phyloP scores from a whole-genome alignment of 30 jellyfish, hydroid and myxozoan species.

The Aurelia aurita region DNA sequence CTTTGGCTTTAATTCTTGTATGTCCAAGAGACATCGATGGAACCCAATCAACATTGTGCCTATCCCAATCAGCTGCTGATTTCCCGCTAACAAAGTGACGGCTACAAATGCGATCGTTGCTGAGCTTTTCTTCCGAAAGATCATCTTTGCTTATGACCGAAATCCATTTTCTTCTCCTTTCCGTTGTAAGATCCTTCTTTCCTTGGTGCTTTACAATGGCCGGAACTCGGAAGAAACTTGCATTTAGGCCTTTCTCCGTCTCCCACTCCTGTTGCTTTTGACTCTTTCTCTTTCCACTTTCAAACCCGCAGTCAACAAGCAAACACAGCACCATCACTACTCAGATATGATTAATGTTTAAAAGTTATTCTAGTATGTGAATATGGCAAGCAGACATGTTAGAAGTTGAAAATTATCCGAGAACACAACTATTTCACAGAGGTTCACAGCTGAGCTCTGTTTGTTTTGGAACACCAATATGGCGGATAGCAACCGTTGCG shows the following conservation, averaged over 20 bases:
- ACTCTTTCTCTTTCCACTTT: conserved; percentile 34
- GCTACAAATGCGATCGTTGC: conserved; percentile 36
- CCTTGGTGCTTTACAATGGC: conserved; percentile 16
- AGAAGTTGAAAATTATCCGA: conserved; percentile 2
- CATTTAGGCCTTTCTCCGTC: conserved; percentile 34
- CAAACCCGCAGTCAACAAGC: conserved; percentile 24
- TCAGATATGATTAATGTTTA: background rate
- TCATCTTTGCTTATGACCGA: conserved; percentile 27
- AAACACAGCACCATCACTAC: conserved; percentile 35
- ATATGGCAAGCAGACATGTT: background rate
- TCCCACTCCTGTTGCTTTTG: conserved; percentile 27
- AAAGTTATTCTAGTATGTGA: conserved; percentile 11
- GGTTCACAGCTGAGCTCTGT: conserved; percentile 9
- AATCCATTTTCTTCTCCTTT: background rate
- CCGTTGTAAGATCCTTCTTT: conserved; percentile 26
- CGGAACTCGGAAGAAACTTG: conserved; percentile 38
- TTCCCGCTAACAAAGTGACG: conserved; percentile 31
- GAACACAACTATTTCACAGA: conserved; percentile 10
- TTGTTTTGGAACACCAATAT: conserved; percentile 1
- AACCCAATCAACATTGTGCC: conserved; percentile 35
- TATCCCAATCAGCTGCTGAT: conserved; percentile 21
- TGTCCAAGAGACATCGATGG: conserved; percentile 27
- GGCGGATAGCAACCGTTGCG: conserved; percentile 14
- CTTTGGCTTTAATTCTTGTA: background rate
- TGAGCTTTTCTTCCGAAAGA: conserved; percentile 1